Evolutionary conservation across 2,797 vertebrate genomes (phyloP).

Genomic region (Hypotaenidia okinawae): DNA sequence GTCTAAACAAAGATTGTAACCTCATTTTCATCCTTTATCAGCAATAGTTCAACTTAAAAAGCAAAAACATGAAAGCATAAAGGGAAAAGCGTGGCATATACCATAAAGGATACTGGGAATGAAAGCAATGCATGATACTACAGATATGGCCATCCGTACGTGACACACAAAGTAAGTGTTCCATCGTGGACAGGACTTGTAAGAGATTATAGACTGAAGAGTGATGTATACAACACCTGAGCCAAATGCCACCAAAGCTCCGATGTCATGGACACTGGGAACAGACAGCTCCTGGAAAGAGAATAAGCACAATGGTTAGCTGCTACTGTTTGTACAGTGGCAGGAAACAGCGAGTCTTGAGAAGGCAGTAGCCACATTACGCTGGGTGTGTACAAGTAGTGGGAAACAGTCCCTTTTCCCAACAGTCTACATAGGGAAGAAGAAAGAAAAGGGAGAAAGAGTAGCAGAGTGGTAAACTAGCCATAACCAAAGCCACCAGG

Average conservation of each 20-base stretch:
- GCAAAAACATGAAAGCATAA: neutral
- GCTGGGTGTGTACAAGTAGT: neutral
- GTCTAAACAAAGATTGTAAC: neutral
- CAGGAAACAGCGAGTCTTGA: neutral
- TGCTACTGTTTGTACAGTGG: neutral
- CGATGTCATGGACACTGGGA: conserved; percentile 81
- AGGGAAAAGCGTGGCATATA: neutral
- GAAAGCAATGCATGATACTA: conserved; percentile 78
- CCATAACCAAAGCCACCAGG: neutral
- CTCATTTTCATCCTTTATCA: neutral
- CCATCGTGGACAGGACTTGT: conserved; percentile 77
- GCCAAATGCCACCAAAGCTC: conserved; percentile 89
- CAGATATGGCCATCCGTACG: conserved; percentile 76
- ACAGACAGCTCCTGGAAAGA: conserved; percentile 84
- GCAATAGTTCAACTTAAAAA: neutral
- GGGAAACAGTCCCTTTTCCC: neutral
- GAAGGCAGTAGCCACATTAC: neutral
- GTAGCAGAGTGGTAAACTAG: neutral
- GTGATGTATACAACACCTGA: conserved; percentile 82
- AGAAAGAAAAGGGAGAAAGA: neutral
- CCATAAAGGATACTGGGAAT: conserved; percentile 92
- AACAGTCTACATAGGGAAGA: neutral
- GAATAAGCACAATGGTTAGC: conserved; percentile 30
- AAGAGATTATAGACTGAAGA: conserved; percentile 86
- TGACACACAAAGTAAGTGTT: conserved; percentile 73